Conservation (phyloP, 2,888 invertebrate genomes). For the Agrotis clavis region DNA sequence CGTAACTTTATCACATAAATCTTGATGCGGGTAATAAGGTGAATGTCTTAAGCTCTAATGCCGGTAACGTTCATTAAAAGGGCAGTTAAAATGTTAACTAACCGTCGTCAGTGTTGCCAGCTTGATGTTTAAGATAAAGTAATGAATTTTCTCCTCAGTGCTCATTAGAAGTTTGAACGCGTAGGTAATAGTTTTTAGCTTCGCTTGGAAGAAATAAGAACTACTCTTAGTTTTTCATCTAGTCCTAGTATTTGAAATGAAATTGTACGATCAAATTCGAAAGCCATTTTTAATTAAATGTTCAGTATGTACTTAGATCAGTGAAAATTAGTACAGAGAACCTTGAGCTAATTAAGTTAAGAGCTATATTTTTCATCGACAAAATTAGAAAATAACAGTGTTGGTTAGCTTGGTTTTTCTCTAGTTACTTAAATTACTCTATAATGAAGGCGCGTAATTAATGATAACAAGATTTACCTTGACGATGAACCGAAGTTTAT, state of each 20-base stretch:
- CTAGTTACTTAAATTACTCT: conserved; percentile 19
- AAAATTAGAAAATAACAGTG: conserved; percentile 23
- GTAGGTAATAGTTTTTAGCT: conserved; percentile 24
- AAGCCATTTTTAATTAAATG: background rate
- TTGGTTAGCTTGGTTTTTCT: conserved; percentile 2
- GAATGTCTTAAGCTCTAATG: conserved; percentile 77
- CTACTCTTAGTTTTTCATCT: background rate
- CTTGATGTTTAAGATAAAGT: conserved; percentile 58
- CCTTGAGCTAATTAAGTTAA: background rate
- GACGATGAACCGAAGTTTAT: conserved; percentile 27
- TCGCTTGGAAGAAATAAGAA: background rate
- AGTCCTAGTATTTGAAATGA: background rate
- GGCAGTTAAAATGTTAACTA: conserved; percentile 73
- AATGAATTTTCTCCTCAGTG: conserved; percentile 45
- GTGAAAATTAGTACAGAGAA: conserved; percentile 2
- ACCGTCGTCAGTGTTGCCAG: conserved; percentile 54
- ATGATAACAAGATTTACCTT: conserved; percentile 32
- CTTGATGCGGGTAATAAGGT: conserved; percentile 78
- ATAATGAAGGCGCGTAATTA: conserved; percentile 26
- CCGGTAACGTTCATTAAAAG: conserved; percentile 75
- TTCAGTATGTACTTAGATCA: background rate
- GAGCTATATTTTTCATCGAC: conserved; percentile 3
- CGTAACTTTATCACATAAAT: conserved; percentile 87
- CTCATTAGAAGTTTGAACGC: conserved; percentile 44
- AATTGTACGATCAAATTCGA: too few species aligned